These are phyloP conservation scores for Trypoxylus dichotomus DNA, from an alignment of 1,140 invertebrate species.

Conservation along the genomic window DNA sequence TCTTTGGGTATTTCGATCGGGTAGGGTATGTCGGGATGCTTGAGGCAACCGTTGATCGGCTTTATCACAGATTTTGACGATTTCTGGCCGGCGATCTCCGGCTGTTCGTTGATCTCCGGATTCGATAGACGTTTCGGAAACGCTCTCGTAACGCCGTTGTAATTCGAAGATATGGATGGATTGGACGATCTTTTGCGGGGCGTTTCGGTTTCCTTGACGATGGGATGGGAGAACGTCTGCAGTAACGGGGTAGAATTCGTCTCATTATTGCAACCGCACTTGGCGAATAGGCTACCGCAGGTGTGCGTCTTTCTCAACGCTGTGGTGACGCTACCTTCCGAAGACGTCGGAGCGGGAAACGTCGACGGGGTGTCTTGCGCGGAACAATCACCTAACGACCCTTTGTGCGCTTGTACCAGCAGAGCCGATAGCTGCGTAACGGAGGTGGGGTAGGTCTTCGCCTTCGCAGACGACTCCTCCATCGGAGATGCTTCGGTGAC, in stretches of 20 bases:
- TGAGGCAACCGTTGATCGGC: slow-evolving; percentile 36
- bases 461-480: neutral
- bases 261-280: slow-evolving; percentile 48
- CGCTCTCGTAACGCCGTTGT: slow-evolving; percentile 3
- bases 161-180: slow-evolving; percentile 27
- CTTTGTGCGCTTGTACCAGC: slow-evolving; percentile 41
- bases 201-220: neutral
- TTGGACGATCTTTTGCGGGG: slow-evolving; percentile 32
- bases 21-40: slow-evolving; percentile 48
- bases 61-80: slow-evolving; percentile 24
- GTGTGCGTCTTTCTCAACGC: slow-evolving; percentile 48
- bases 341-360: neutral
- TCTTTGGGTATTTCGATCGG: slow-evolving; percentile 34
- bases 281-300: slow-evolving; percentile 52
- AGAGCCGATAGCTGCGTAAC: slow-evolving; percentile 42
- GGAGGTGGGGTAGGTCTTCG: slow-evolving; percentile 39
- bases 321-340: neutral
- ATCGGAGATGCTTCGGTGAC: neutral
- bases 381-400: slow-evolving; percentile 24
- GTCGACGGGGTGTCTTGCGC: slow-evolving; percentile 10
- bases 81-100: neutral
- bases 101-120: slow-evolving; percentile 43
- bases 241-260: slow-evolving; percentile 19
- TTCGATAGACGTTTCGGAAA: slow-evolving; percentile 46
- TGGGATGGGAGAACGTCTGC: slow-evolving; percentile 30